Evolutionary conservation across 2,888 invertebrate genomes (phyloP).

Genomic region (Xanthorhoe designata): DNA sequence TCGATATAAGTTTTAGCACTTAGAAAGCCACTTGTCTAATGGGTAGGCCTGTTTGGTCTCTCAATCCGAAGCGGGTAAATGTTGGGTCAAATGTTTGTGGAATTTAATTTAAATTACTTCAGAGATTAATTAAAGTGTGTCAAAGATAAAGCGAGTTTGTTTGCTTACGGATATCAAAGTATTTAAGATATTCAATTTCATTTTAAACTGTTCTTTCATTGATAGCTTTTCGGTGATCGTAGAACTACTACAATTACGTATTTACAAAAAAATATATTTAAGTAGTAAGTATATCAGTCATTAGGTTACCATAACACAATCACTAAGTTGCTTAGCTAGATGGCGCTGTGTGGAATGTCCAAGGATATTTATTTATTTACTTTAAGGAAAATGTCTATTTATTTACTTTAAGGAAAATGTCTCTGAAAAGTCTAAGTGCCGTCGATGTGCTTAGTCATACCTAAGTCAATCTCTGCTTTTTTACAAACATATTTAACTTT

Average conservation of each 20-base stretch:
- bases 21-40: constrained; percentile 14
- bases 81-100: constrained; percentile 39
- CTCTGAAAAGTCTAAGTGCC: no score
- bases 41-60: constrained; percentile 29
- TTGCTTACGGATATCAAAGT: constrained; percentile 9
- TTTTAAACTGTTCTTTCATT: neutral
- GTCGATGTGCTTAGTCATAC: no score
- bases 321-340: no score
- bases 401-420: no score
- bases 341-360: no score
- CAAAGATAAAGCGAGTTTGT: constrained; percentile 28
- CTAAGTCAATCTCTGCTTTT: no score
- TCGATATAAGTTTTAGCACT: neutral
- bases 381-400: no score
- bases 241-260: no score
- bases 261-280: no score
- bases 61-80: constrained; percentile 39
- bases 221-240: neutral
- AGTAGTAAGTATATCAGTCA: no score
- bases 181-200: constrained; percentile 5
- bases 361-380: no score
- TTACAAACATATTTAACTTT: neutral
- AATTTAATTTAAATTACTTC: constrained; percentile 35
- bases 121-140: constrained; percentile 35
- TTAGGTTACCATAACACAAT: no score